Percentiles rank a stretch among this genome's conserved stretches.
Evolutionary conservation across 2,888 invertebrate species (phyloP).

Genomic region (Pinctada fucata): DNA sequence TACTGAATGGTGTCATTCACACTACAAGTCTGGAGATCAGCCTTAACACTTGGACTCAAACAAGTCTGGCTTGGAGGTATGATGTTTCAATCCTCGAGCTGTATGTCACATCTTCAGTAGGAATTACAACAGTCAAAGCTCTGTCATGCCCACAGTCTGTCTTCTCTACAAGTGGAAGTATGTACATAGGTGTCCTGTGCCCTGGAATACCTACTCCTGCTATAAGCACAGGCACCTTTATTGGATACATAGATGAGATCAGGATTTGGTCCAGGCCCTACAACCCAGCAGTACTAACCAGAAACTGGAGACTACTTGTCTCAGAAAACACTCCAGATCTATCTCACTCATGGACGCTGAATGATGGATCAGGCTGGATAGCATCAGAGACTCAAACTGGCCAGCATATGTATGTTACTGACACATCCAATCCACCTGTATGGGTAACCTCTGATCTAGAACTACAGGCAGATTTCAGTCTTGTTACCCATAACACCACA

Average conservation of each 20-base stretch:
- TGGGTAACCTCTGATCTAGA: conserved; percentile 58
- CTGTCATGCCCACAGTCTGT: conserved; percentile 39
- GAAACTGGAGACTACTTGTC: conserved; percentile 52
- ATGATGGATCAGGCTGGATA: conserved; percentile 52
- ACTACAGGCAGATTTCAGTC: conserved; percentile 36
- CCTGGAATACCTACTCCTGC: conserved; percentile 39
- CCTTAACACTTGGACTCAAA: conserved; percentile 56
- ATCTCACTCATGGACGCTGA: conserved; percentile 57
- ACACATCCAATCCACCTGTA: conserved; percentile 46
- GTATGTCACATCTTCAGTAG: conserved; percentile 48
- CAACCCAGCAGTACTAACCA: conserved; percentile 56
- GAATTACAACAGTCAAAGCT: conserved; percentile 50
- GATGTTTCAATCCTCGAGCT: conserved; percentile 48
- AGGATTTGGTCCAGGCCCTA: conserved; percentile 60
- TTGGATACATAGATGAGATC: conserved; percentile 61
- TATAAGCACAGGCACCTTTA: conserved; percentile 46
- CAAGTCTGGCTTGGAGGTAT: conserved; percentile 53
- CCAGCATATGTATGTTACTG: conserved; percentile 49
- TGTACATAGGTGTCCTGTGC: conserved; percentile 54
- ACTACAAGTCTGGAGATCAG: conserved; percentile 45
- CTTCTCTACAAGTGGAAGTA: conserved; percentile 52
- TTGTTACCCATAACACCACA: conserved; percentile 35
- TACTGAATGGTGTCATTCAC: conserved; percentile 31
- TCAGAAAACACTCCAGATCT: conserved; percentile 52
- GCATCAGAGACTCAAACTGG: conserved; percentile 44